Evolutionary conservation across 1,140 invertebrate species (phyloP).

Genomic region (Diorhabda carinulata): DNA sequence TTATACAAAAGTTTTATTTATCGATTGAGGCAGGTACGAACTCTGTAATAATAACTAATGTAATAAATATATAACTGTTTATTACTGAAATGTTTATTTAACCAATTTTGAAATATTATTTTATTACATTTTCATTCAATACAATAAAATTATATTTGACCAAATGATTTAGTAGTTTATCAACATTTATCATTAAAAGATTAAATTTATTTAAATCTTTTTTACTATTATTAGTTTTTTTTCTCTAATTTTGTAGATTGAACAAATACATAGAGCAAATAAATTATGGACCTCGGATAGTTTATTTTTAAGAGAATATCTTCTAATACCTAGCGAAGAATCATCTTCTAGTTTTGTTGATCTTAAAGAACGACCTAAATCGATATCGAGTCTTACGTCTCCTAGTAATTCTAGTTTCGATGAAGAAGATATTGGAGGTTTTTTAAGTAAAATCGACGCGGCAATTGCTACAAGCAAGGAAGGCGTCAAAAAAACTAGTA

Average conservation of each 20-base stretch:
- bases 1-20: no score
- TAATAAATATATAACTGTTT: no score
- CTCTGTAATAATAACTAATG: no score
- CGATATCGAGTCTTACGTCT: slow-evolving; percentile 19
- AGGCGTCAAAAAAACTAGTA: slow-evolving; percentile 76
- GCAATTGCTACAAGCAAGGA: slow-evolving; percentile 80
- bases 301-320: slow-evolving; percentile 76
- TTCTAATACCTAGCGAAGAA: slow-evolving; percentile 70
- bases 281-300: slow-evolving; percentile 85
- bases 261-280: slow-evolving; percentile 84
- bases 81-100: no score
- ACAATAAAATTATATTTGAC: no score
- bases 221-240: no score
- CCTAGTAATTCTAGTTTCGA: slow-evolving; percentile 46
- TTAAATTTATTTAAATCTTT: no score
- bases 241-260: slow-evolving; percentile 60
- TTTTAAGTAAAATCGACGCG: slow-evolving; percentile 81
- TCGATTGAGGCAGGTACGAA: no score
- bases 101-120: no score
- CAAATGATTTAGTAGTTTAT: no score
- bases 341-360: slow-evolving; percentile 40
- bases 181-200: no score
- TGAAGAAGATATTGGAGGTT: slow-evolving; percentile 72
- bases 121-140: no score
- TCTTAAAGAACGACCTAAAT: slow-evolving; percentile 20